Percentiles rank a stretch among this genome's conserved stretches.
Evolutionary conservation across 2,113 vertebrate species (phyloP).

Genomic region (Columbina picui): DNA sequence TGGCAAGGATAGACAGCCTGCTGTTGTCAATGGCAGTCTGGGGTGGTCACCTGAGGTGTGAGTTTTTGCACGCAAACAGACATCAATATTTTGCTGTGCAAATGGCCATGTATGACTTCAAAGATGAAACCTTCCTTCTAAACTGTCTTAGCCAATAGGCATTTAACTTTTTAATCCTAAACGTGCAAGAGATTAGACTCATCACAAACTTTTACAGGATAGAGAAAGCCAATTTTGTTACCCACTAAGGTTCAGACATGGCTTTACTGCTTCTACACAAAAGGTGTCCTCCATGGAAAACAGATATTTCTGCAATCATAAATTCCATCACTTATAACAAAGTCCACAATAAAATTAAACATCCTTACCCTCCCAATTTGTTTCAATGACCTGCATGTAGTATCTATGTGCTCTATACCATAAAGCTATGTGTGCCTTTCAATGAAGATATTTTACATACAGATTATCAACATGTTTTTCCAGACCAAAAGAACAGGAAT

Average conservation of each 20-base stretch:
- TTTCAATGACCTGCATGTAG: not conserved
- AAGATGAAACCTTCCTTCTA: not conserved
- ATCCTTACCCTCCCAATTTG: not conserved
- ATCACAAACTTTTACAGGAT: not conserved
- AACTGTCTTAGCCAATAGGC: not conserved
- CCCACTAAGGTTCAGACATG: not conserved
- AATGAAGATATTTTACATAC: slow-evolving; percentile 5
- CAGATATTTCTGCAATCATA: not conserved
- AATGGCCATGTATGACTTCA: fast-evolving
- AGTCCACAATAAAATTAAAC: not conserved
- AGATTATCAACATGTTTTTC: slow-evolving; percentile 62
- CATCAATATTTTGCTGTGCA: not conserved
- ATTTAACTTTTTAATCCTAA: not conserved
- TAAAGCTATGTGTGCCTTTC: not conserved
- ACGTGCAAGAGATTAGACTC: not conserved
- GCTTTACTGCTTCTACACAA: not conserved
- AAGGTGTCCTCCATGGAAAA: not conserved
- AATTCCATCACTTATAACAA: not conserved
- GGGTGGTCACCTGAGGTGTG: not conserved
- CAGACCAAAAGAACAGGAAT: slow-evolving; percentile 79
- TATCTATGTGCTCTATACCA: not conserved
- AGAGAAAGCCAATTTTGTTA: not conserved
- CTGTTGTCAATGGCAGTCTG: not conserved
- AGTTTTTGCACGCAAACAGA: fast-evolving
- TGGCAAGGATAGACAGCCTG: not conserved